Conservation (phyloP, 2,797 vertebrate genomes). For the Sebastes diaconus region DNA sequence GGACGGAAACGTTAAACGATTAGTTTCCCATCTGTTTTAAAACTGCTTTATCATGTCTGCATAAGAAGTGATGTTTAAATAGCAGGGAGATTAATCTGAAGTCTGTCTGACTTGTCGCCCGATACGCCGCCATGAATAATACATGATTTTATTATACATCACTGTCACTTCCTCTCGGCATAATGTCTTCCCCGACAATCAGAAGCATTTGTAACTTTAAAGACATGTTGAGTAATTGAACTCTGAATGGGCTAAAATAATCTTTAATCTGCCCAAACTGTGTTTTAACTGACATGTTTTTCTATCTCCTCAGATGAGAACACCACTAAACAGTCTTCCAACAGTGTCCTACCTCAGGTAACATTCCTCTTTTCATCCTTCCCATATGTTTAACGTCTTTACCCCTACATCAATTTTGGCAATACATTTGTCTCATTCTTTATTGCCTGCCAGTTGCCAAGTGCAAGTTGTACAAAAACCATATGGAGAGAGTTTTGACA, state of each 20-base stretch:
- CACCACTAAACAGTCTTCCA: conserved; percentile 71
- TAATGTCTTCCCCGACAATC: conserved; percentile 29
- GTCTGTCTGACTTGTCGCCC: conserved; percentile 4
- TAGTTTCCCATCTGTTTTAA: conserved; percentile 12
- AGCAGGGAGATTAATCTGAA: conserved; percentile 31
- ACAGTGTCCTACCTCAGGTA: conserved; percentile 85
- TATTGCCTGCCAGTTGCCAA: not conserved
- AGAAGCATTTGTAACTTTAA: not conserved
- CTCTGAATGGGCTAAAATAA: not conserved
- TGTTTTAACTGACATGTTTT: conserved; percentile 16
- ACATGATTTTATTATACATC: conserved; percentile 50
- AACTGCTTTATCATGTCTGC: conserved; percentile 26
- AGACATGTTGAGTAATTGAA: conserved; percentile 9
- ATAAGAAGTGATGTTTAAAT: not conserved
- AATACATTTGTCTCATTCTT: not conserved
- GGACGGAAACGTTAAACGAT: conserved; percentile 21
- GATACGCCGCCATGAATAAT: conserved; percentile 55
- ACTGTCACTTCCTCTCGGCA: conserved; percentile 12
- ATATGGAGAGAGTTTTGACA: not conserved
- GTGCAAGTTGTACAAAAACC: not conserved
- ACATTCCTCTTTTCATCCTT: not conserved
- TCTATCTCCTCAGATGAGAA: conserved; percentile 70
- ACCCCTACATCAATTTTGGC: not conserved
- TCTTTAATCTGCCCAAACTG: not conserved
- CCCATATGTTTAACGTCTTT: not conserved